Percentiles rank a stretch among this genome's conserved stretches.
Conservation (phyloP, 2,113 vertebrate species). For the Syngnathus floridae region DNA sequence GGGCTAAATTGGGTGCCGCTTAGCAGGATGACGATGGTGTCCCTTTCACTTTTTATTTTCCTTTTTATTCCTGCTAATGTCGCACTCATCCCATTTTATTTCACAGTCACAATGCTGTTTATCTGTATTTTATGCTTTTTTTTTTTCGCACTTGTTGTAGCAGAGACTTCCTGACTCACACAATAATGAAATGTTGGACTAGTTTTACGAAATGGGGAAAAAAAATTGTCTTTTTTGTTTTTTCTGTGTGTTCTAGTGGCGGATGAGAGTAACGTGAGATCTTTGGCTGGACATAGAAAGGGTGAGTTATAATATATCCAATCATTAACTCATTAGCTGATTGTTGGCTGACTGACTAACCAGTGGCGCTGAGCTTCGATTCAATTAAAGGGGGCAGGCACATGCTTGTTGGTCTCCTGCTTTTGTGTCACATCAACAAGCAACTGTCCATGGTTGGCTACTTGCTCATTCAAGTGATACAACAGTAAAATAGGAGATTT, state of each 20-base stretch:
- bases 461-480: too few relatives aligned
- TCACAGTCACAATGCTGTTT: constrained; percentile 24
- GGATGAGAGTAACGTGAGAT: constrained; percentile 83
- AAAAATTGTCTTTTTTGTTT: neutral
- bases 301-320: constrained; percentile 40
- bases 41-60: constrained; percentile 4
- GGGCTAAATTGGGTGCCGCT: constrained; percentile 46
- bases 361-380: neutral
- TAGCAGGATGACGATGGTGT: neutral
- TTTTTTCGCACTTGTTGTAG: constrained; percentile 15
- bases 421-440: too few relatives aligned
- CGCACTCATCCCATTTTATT: constrained; percentile 35
- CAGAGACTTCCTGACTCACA: neutral
- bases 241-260: constrained; percentile 67
- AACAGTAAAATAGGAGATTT: too few relatives aligned
- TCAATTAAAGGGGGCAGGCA: neutral
- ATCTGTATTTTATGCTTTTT: constrained; percentile 40
- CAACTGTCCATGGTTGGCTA: too few relatives aligned
- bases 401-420: too few relatives aligned
- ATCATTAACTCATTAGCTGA: neutral
- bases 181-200: neutral
- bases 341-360: neutral
- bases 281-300: constrained; percentile 63
- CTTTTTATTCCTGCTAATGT: constrained; percentile 36
- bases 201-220: neutral